Evolutionary conservation across 2,797 vertebrate genomes (phyloP).

Genomic region (Lithobates sylvaticus): DNA sequence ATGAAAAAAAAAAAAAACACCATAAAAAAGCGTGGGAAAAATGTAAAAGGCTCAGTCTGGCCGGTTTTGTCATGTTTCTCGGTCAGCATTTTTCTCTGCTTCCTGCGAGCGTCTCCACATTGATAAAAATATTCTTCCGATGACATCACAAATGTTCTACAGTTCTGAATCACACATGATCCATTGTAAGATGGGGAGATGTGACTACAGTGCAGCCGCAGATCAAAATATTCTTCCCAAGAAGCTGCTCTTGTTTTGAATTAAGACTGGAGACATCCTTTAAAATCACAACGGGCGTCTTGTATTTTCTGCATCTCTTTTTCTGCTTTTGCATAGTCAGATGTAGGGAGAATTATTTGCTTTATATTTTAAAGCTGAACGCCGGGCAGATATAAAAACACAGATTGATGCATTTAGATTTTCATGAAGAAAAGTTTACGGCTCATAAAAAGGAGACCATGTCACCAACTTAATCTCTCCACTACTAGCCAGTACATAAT

Average conservation of each 20-base stretch:
- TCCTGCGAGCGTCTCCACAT: conserved; percentile 70
- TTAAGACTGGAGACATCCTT: not conserved
- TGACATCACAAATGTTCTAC: conserved; percentile 70
- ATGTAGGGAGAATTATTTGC: not conserved
- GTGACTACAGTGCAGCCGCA: not conserved
- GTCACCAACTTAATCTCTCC: too few species aligned
- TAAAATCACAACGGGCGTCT: not conserved
- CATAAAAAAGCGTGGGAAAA: conserved; percentile 71
- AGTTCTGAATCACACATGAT: conserved; percentile 33
- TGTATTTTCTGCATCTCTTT: not conserved
- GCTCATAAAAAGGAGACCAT: too few species aligned
- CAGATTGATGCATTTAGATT: not conserved
- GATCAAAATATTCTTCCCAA: conserved; percentile 4
- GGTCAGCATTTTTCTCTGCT: conserved; percentile 66
- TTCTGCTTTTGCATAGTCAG: not conserved
- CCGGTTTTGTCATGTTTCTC: not conserved
- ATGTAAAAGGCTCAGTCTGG: conserved; percentile 64
- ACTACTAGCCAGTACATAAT: too few species aligned
- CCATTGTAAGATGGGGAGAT: conserved; percentile 14
- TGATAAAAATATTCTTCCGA: conserved; percentile 69
- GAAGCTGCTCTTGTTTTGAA: conserved; percentile 13
- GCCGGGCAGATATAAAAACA: not conserved
- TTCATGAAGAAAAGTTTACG: too few species aligned
- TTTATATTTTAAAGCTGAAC: not conserved
- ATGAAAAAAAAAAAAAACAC: conserved; percentile 26